Evolutionary conservation across 2,113 vertebrate genomes (phyloP).

Genomic region (Hymenochirus boettgeri): DNA sequence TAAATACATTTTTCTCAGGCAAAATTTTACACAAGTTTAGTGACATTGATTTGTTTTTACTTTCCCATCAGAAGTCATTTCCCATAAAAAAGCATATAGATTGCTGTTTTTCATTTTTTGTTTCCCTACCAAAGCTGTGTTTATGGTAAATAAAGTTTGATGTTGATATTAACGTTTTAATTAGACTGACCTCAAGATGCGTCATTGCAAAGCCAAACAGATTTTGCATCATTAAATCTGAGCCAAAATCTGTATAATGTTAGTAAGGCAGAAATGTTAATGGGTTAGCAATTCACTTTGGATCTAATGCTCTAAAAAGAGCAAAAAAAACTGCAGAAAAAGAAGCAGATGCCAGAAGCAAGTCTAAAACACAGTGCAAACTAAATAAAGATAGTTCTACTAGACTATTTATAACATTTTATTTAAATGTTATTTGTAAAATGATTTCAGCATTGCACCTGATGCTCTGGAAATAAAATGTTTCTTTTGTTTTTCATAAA

Average conservation of each 20-base stretch:
- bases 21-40: too few species aligned
- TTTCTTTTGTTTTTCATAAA: constrained; percentile 49
- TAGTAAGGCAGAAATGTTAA: not conserved
- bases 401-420: too few species aligned
- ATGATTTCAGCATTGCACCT: not conserved
- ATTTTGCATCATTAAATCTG: not conserved
- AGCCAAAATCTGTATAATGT: not conserved
- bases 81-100: too few species aligned
- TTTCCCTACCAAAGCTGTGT: too few species aligned
- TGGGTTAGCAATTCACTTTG: not conserved
- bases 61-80: too few species aligned
- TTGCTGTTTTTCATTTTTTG: too few species aligned
- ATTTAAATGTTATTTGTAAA: too few species aligned
- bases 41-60: too few species aligned
- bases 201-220: not conserved
- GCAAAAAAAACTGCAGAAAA: not conserved
- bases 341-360: not conserved
- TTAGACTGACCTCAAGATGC: constrained; percentile 3
- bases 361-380: too few species aligned
- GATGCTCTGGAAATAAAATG: constrained; percentile 17
- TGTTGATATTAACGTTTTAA: not conserved
- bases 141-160: constrained; percentile 4
- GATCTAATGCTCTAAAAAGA: not conserved
- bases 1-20: too few species aligned
- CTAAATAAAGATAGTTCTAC: too few species aligned